These are phyloP conservation scores for Accipiter cooperii DNA, from an alignment of 2,113 vertebrate genomes.

Conservation along the genomic window DNA sequence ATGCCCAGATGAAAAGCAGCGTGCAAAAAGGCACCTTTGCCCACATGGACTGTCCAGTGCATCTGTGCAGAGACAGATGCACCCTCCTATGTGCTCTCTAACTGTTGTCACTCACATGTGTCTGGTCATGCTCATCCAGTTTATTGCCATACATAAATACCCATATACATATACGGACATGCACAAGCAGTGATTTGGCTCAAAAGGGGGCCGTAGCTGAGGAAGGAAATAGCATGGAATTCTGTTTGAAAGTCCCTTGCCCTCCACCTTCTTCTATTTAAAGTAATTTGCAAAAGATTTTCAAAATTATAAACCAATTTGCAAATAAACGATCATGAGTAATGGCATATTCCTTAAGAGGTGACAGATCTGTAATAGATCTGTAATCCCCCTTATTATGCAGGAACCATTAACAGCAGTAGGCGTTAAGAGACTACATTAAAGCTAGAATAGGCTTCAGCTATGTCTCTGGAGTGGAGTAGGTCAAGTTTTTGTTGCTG, in stretches of 20 bases:
- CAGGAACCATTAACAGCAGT: conserved; percentile 3
- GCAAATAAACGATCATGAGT: conserved; percentile 47
- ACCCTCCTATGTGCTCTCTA: neutral
- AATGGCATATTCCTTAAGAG: conserved; percentile 40
- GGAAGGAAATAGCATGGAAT: neutral
- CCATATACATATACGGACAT: neutral
- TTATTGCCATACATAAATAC: neutral
- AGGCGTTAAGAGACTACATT: conserved; percentile 27
- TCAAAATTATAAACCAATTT: conserved; percentile 61
- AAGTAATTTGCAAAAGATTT: conserved; percentile 48
- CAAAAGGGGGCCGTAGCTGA: neutral
- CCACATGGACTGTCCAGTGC: no score
- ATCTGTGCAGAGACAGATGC: neutral
- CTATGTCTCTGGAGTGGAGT: neutral
- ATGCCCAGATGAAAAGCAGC: neutral
- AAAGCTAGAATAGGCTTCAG: neutral
- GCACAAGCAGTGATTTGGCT: neutral
- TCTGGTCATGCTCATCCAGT: neutral
- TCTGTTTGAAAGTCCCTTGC: neutral
- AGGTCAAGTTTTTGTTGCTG: conserved; percentile 45
- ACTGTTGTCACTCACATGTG: neutral
- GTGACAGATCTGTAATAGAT: conserved; percentile 34
- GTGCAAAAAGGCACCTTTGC: neutral
- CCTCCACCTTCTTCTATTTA: conserved; percentile 8
- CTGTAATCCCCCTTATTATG: conserved; percentile 29